These are phyloP conservation scores for Calidris pygmaea DNA, from an alignment of 2,113 vertebrate genomes.

Conservation along the genomic window DNA sequence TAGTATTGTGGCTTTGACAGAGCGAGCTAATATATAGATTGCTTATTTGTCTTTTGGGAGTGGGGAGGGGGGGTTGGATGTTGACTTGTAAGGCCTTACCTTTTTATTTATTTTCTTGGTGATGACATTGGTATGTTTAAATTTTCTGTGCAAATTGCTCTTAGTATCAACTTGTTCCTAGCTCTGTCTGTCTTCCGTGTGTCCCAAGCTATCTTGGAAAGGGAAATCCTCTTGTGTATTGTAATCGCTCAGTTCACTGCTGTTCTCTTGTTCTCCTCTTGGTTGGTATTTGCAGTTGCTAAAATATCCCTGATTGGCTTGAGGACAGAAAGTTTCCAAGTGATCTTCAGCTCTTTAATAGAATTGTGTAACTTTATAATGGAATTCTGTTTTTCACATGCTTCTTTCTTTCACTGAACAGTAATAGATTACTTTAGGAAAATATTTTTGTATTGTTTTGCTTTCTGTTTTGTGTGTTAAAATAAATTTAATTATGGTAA, in stretches of 20 bases:
- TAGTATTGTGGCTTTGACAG: not conserved
- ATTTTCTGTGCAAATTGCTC: not conserved
- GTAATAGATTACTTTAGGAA: not conserved
- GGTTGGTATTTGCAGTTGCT: not conserved
- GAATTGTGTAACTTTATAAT: not conserved
- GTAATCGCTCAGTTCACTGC: not conserved
- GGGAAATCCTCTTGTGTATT: not conserved
- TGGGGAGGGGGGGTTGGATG: accelerated
- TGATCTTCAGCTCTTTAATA: not conserved
- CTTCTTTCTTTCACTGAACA: not conserved
- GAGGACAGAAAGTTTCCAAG: not conserved
- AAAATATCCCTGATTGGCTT: not conserved
- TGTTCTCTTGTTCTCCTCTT: not conserved
- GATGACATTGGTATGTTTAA: not conserved
- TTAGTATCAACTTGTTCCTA: not conserved
- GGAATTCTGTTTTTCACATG: not conserved
- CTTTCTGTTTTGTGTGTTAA: not conserved
- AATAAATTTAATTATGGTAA: not conserved
- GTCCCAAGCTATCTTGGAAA: not conserved
- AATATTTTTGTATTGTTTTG: not conserved
- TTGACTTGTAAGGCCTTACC: not conserved
- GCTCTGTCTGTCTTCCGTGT: not conserved
- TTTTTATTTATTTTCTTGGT: not conserved
- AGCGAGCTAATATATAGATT: not conserved
- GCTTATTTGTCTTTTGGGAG: not conserved